Evolutionary conservation across 2,113 vertebrate genomes (phyloP).

Genomic region (Dryoscopus gambensis): DNA sequence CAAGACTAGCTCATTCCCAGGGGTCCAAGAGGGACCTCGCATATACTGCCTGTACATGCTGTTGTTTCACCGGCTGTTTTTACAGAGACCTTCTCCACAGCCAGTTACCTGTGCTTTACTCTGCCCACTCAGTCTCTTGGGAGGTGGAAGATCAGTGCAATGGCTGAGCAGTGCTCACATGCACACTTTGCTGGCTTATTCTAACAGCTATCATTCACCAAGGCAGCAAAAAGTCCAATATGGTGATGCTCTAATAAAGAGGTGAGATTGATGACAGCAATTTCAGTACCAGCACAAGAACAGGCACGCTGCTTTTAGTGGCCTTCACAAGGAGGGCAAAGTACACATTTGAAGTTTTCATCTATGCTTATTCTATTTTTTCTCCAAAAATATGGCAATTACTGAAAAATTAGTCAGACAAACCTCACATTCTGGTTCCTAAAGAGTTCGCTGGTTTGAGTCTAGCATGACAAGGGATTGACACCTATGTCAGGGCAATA

Average conservation of each 20-base stretch:
- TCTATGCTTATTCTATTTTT: neutral
- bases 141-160: neutral
- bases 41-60: neutral
- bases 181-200: neutral
- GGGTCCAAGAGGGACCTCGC: neutral
- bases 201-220: neutral
- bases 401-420: neutral
- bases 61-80: neutral
- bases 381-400: neutral
- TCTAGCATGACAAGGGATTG: neutral
- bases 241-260: neutral
- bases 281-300: neutral
- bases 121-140: neutral
- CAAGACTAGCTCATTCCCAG: neutral
- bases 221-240: neutral
- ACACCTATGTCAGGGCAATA: neutral
- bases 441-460: neutral
- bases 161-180: neutral
- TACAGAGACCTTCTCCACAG: neutral
- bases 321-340: neutral
- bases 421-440: neutral
- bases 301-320: rapidly evolving
- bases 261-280: neutral
- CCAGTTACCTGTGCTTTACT: neutral
- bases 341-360: neutral